These are phyloP conservation scores for Noctua fimbriata DNA, from an alignment of 2,888 invertebrate genomes.

Conservation along the genomic window DNA sequence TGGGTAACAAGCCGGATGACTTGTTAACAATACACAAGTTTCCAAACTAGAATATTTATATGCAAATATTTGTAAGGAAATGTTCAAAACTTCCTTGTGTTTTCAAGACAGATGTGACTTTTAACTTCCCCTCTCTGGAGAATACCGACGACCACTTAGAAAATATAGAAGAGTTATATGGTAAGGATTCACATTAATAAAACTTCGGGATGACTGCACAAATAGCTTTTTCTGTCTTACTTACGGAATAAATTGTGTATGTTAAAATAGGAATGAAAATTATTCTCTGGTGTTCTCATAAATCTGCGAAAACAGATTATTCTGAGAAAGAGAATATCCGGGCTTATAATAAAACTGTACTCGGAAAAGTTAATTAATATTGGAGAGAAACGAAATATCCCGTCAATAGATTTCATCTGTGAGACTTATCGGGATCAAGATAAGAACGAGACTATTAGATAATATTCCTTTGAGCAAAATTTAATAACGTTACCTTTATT, in stretches of 20 bases:
- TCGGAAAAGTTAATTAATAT: constrained; percentile 16
- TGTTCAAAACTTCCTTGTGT: constrained; percentile 52
- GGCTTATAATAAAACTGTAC: background rate
- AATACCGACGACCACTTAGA: constrained; percentile 33
- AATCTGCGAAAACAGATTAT: background rate
- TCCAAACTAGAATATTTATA: constrained; percentile 67
- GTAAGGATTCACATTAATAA: constrained; percentile 40
- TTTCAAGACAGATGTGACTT: constrained; percentile 58
- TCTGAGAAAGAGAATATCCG: background rate
- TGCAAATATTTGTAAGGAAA: constrained; percentile 65
- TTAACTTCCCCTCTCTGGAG: constrained; percentile 34
- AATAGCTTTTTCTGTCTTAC: constrained; percentile 18
- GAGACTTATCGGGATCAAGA: background rate
- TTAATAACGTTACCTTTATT: constrained; percentile 29
- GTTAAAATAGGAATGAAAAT: constrained; percentile 17
- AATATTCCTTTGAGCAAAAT: constrained; percentile 30
- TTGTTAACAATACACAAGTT: constrained; percentile 39
- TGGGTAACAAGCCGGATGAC: constrained; percentile 38
- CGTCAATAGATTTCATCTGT: constrained; percentile 12
- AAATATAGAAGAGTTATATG: background rate
- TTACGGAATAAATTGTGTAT: constrained; percentile 17
- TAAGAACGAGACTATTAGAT: background rate
- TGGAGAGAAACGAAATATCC: background rate
- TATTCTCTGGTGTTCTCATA: background rate
- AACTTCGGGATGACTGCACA: constrained; percentile 19